Evolutionary conservation across 2,888 invertebrate genomes (phyloP).

Genomic region (Neria commutata): DNA sequence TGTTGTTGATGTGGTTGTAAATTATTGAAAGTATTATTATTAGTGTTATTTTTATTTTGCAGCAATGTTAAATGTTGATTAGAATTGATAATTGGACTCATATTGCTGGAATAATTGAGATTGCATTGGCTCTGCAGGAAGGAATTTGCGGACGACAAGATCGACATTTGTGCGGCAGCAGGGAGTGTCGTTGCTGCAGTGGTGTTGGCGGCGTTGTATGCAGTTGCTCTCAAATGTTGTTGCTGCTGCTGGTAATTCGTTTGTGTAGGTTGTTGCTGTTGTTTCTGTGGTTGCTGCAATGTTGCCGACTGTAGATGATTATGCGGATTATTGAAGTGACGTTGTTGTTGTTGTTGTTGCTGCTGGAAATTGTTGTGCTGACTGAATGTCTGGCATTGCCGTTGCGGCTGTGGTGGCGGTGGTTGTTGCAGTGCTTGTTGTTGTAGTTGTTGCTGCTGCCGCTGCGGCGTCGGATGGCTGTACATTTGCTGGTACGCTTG

Average conservation of each 20-base stretch:
- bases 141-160: background rate
- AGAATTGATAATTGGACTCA: constrained; percentile 21
- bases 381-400: constrained; percentile 8
- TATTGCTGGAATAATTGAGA: constrained; percentile 11
- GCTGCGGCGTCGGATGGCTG: background rate
- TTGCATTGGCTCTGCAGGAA: constrained; percentile 16
- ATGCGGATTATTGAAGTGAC: constrained; percentile 34
- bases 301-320: constrained; percentile 36
- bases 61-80: constrained; percentile 1
- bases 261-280: constrained; percentile 22
- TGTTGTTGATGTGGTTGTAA: too few relatives aligned
- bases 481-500: constrained; percentile 50
- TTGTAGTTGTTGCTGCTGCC: constrained; percentile 36
- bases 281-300: constrained; percentile 25
- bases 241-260: constrained; percentile 26
- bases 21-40: constrained; percentile 4
- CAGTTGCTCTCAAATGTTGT: constrained; percentile 16
- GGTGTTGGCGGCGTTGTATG: constrained; percentile 14
- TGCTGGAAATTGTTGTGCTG: constrained; percentile 14
- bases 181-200: constrained; percentile 14
- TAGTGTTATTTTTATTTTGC: constrained; percentile 9
- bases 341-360: constrained; percentile 24
- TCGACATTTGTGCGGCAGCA: constrained; percentile 9
- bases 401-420: constrained; percentile 32
- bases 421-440: constrained; percentile 32